Percentiles rank a stretch among this genome's conserved stretches.
phyloP scores from a whole-genome alignment of 1,140 invertebrate species.

The Drosophila ironensis region DNA sequence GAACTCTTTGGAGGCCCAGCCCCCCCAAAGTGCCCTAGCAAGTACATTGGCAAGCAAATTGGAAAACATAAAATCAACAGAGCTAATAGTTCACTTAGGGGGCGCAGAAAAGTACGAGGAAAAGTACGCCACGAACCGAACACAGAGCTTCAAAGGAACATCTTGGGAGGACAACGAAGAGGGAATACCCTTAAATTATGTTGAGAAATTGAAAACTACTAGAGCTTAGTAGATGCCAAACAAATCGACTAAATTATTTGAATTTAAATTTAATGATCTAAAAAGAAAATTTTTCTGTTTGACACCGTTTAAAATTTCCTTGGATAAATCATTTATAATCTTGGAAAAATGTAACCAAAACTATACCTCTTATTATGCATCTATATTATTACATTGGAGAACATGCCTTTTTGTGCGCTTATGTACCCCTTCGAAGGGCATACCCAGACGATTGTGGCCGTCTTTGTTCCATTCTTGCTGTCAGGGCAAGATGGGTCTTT shows the following conservation, averaged over 20 bases:
- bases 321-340: too few species aligned
- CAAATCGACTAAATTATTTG: too few species aligned
- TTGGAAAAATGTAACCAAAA: too few species aligned
- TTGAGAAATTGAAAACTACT: too few species aligned
- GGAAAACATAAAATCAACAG: slow-evolving; percentile 78
- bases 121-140: slow-evolving; percentile 25
- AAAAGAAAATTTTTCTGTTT: too few species aligned
- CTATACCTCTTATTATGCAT: neutral
- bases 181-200: neutral
- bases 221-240: too few species aligned
- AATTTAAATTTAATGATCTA: too few species aligned
- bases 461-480: slow-evolving; percentile 7
- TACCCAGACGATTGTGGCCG: neutral
- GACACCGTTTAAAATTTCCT: too few species aligned
- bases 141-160: neutral
- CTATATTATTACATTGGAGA: too few species aligned
- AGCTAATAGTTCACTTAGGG: slow-evolving; percentile 79
- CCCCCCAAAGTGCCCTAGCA: neutral
- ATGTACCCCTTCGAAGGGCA: neutral
- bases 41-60: slow-evolving; percentile 64
- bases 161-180: neutral
- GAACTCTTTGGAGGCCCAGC: slow-evolving; percentile 39
- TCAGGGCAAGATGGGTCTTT: slow-evolving; percentile 24
- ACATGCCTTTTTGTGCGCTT: too few species aligned
- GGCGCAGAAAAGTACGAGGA: slow-evolving; percentile 38